Conservation (phyloP, 1,140 invertebrate genomes). For the Diorhabda sublineata region DNA sequence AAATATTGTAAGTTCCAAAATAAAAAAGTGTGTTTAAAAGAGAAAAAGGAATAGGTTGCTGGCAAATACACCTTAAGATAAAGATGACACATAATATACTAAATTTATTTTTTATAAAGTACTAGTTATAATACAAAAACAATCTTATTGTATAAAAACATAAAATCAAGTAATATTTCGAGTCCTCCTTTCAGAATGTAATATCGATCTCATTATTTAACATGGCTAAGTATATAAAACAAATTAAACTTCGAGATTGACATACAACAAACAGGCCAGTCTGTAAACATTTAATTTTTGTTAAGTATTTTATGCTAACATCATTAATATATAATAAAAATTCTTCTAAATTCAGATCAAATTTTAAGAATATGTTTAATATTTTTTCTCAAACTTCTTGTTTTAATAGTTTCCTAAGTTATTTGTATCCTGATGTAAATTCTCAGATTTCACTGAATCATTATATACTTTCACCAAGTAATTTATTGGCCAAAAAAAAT, state of each 20-base stretch:
- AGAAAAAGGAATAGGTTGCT: too few relatives aligned
- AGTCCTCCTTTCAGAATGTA: constrained; percentile 1
- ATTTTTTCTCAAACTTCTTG: too few relatives aligned
- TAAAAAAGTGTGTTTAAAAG: too few relatives aligned
- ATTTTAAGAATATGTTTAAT: too few relatives aligned
- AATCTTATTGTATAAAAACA: constrained; percentile 18
- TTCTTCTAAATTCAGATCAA: too few relatives aligned
- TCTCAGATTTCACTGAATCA: too few relatives aligned
- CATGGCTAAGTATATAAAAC: background rate
- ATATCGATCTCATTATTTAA: background rate
- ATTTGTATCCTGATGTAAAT: too few relatives aligned
- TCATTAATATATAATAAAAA: background rate
- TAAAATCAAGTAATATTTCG: constrained; percentile 3
- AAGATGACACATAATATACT: constrained; percentile 7
- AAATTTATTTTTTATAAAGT: constrained; percentile 19
- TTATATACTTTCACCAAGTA: too few relatives aligned
- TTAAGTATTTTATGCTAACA: background rate
- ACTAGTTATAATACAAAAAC: constrained; percentile 19
- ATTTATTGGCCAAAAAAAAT: too few relatives aligned
- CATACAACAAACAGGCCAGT: background rate
- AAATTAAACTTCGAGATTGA: background rate
- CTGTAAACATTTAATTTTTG: background rate
- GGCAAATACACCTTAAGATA: background rate
- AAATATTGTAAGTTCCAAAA: too few relatives aligned
- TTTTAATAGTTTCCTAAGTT: too few relatives aligned